These are phyloP conservation scores for Leguminivora glycinivorella DNA, from an alignment of 1,140 invertebrate genomes.

Conservation along the genomic window DNA sequence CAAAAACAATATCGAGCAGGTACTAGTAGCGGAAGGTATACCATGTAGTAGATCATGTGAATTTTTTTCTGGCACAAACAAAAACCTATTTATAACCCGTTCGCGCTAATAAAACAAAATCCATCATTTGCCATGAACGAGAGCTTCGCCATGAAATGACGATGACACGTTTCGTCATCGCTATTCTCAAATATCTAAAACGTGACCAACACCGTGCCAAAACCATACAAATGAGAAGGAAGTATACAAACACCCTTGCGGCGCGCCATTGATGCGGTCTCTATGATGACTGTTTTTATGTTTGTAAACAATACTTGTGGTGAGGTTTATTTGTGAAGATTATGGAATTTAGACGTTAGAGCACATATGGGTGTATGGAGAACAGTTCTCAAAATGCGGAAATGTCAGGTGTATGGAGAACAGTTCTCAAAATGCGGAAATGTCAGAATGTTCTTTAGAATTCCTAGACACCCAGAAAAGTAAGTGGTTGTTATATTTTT, in stretches of 20 bases:
- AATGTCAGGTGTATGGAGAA: too few relatives aligned
- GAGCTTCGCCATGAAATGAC: slow-evolving; percentile 12
- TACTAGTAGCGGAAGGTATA: too few relatives aligned
- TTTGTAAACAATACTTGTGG: slow-evolving; percentile 32
- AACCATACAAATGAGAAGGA: slow-evolving; percentile 33
- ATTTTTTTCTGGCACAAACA: neutral
- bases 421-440: too few relatives aligned
- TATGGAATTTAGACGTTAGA: slow-evolving; percentile 26
- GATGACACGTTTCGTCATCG: slow-evolving; percentile 34
- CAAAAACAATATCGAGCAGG: too few relatives aligned
- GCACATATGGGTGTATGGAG: too few relatives aligned
- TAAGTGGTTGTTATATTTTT: too few relatives aligned
- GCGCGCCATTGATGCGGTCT: slow-evolving; percentile 32
- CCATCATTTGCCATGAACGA: slow-evolving; percentile 16
- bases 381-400: too few relatives aligned
- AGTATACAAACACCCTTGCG: slow-evolving; percentile 30
- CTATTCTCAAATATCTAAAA: slow-evolving; percentile 35
- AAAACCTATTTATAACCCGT: slow-evolving; percentile 1
- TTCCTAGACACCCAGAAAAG: too few relatives aligned
- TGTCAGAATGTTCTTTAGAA: too few relatives aligned
- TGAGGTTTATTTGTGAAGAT: slow-evolving; percentile 20
- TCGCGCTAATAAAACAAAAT: slow-evolving; percentile 21
- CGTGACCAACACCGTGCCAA: slow-evolving; percentile 26
- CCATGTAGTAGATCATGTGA: slow-evolving; percentile 5
- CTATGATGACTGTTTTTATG: slow-evolving; percentile 28